Evolutionary conservation across 2,797 vertebrate genomes (phyloP).

Genomic region (Antrozous pallidus): DNA sequence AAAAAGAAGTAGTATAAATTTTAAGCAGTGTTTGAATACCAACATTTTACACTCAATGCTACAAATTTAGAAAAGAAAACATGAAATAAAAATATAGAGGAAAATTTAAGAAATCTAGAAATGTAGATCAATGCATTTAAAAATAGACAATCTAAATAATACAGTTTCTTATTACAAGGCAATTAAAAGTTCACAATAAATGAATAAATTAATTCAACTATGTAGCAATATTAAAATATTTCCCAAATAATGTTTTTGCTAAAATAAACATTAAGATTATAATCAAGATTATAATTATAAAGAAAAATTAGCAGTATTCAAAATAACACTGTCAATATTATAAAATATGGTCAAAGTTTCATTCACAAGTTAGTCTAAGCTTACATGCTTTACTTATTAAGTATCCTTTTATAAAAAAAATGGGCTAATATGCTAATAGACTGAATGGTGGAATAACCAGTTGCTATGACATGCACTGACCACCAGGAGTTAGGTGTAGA

Average conservation of each 20-base stretch:
- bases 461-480: too few relatives aligned
- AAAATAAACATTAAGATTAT: not conserved
- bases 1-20: not conserved
- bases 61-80: not conserved
- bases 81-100: not conserved
- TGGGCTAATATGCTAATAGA: too few relatives aligned
- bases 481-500: too few relatives aligned
- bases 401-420: not conserved
- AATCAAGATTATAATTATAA: not conserved
- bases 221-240: not conserved
- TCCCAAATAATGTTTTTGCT: not conserved
- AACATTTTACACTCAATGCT: not conserved
- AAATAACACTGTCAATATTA: not conserved
- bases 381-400: not conserved
- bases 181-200: not conserved
- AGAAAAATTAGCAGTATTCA: not conserved
- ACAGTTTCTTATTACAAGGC: not conserved
- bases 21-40: not conserved
- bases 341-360: not conserved
- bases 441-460: too few relatives aligned
- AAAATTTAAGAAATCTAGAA: not conserved
- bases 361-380: not conserved
- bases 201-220: not conserved
- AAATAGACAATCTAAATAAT: not conserved
- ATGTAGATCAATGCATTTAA: not conserved